phyloP scores from a whole-genome alignment of 2,797 vertebrate genomes.

The Leuciscus waleckii region DNA sequence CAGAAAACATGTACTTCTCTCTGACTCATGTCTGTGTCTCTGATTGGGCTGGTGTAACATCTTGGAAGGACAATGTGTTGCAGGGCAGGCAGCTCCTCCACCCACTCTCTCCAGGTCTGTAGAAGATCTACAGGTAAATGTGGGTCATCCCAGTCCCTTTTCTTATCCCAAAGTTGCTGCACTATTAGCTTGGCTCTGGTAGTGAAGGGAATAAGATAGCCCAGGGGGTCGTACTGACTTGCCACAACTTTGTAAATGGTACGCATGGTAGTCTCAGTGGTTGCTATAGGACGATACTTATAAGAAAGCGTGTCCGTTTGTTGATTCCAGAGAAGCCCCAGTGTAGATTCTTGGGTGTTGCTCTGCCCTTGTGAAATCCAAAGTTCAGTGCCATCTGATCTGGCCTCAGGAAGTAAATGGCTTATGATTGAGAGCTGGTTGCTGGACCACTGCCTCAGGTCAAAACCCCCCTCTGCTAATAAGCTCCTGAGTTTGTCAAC shows the following conservation, averaged over 20 bases:
- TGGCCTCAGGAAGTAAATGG: neutral
- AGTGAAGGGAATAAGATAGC: neutral
- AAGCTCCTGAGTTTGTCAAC: no score
- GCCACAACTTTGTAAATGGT: neutral
- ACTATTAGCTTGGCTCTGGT: neutral
- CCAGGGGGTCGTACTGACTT: neutral
- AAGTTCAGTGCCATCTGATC: neutral
- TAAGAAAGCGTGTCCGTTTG: neutral
- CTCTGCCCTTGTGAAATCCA: neutral
- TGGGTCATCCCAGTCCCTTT: neutral
- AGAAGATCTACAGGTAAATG: neutral
- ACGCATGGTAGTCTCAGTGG: neutral
- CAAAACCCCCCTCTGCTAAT: no score
- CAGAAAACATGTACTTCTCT: neutral
- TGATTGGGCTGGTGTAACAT: neutral
- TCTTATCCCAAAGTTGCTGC: neutral
- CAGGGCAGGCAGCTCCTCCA: neutral
- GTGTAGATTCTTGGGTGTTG: neutral
- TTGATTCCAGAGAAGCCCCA: neutral
- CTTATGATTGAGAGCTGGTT: no score
- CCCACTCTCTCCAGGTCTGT: neutral
- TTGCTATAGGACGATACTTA: neutral
- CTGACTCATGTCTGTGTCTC: neutral
- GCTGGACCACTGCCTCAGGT: no score
- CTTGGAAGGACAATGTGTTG: neutral